A percentile compares a stretch with the other conserved stretches of the same genome.
These are phyloP conservation scores for Eublepharis macularius DNA, from an alignment of 2,113 vertebrate genomes.

Conservation along the genomic window DNA sequence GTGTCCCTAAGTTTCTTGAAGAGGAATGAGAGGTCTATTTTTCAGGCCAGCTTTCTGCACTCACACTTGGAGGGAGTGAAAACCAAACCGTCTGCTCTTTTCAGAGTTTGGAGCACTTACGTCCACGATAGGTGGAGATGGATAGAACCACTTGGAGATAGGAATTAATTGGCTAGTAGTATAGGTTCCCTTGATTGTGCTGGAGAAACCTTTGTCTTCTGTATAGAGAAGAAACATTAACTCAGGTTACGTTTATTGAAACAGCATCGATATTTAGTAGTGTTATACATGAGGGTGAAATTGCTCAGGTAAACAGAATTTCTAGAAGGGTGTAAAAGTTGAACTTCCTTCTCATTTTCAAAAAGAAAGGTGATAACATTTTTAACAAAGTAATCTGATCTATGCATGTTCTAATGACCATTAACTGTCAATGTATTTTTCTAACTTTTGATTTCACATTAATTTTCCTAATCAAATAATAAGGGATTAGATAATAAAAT, in stretches of 20 bases:
- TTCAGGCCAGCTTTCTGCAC: neutral
- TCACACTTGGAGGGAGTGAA: neutral
- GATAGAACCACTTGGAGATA: neutral
- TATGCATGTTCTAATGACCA: constrained; percentile 48
- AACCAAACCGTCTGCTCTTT: constrained; percentile 8
- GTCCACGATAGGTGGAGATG: neutral
- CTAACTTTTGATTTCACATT: constrained; percentile 38
- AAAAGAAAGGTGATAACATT: neutral
- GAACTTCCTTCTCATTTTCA: constrained; percentile 10
- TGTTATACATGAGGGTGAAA: constrained; percentile 17
- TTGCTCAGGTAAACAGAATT: constrained; percentile 1
- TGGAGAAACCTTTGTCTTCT: constrained; percentile 20
- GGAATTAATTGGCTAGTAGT: neutral
- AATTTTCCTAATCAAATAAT: constrained; percentile 37
- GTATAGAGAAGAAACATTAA: constrained; percentile 12
- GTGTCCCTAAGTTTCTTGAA: neutral
- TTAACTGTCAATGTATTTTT: constrained; percentile 35
- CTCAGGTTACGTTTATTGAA: constrained; percentile 15
- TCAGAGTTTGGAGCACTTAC: neutral
- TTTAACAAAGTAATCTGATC: constrained; percentile 9
- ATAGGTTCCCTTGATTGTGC: neutral
- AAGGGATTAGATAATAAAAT: constrained; percentile 45
- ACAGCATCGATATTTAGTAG: constrained; percentile 21
- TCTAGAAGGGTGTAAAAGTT: neutral
- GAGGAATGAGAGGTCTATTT: neutral